Conservation (phyloP, 2,797 vertebrate genomes). For the Taeniopygia guttata region DNA sequence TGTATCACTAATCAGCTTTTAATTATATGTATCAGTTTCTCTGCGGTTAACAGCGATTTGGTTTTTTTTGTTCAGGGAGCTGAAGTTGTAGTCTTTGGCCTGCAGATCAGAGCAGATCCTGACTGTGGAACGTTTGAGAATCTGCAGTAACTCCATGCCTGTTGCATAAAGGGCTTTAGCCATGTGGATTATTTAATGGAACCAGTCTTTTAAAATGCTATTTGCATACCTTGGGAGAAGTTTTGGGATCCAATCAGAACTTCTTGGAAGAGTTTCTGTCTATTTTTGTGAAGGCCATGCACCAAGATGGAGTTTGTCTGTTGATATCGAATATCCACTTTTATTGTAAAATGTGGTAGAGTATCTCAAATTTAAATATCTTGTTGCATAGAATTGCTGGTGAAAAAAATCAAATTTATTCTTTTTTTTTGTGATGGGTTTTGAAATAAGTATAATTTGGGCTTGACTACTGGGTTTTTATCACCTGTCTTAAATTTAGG, state of each 20-base stretch:
- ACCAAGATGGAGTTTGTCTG: neutral
- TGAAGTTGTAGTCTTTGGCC: neutral
- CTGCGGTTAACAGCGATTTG: neutral
- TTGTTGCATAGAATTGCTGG: neutral
- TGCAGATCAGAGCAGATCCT: neutral
- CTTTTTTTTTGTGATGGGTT: neutral
- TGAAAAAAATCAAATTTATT: neutral
- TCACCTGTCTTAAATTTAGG: neutral
- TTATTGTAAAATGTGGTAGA: neutral
- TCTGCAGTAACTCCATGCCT: neutral
- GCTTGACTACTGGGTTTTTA: neutral
- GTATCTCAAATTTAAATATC: neutral
- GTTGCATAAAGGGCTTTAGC: neutral
- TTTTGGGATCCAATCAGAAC: neutral
- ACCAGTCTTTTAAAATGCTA: neutral
- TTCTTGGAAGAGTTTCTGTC: neutral
- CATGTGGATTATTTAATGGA: neutral
- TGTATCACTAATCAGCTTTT: constrained; percentile 21
- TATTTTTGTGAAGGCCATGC: neutral
- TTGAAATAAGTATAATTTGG: neutral
- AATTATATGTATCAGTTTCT: constrained; percentile 23
- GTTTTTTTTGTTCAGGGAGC: neutral
- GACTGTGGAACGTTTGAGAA: fast-evolving
- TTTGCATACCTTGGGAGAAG: neutral
- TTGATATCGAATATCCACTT: neutral